A percentile compares a stretch with the other conserved stretches of the same genome.
Conservation (phyloP, 1,140 invertebrate species). For the Trichomalopsis sarcophagae region DNA sequence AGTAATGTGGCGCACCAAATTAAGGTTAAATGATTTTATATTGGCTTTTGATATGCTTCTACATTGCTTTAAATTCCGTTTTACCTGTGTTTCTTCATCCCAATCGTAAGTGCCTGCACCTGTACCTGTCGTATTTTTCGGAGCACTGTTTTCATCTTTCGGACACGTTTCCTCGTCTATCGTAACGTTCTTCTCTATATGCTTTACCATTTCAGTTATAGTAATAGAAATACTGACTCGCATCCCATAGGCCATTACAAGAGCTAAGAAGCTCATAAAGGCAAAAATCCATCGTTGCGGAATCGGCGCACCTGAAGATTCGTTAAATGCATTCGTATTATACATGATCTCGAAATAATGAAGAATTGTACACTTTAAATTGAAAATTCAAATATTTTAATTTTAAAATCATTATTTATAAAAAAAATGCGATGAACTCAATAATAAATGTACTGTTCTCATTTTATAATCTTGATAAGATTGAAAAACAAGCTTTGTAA, state of each 20-base stretch:
- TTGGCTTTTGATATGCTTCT: background rate
- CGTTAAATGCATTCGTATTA: background rate
- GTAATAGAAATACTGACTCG: constrained; percentile 91
- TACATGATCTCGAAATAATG: background rate
- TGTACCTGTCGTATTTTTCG: constrained; percentile 10
- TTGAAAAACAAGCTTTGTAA: no score
- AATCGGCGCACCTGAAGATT: constrained; percentile 77
- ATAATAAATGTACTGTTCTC: background rate
- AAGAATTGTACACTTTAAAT: background rate
- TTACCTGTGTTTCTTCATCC: constrained; percentile 44
- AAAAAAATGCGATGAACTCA: background rate
- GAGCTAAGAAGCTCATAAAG: constrained; percentile 89
- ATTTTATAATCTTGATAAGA: no score
- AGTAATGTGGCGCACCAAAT: background rate
- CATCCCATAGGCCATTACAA: constrained; percentile 92
- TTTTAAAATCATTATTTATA: background rate
- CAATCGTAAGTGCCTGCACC: constrained; percentile 20
- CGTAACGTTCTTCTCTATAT: constrained; percentile 52
- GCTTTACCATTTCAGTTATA: constrained; percentile 89
- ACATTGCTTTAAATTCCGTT: background rate
- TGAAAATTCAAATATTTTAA: background rate
- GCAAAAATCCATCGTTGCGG: constrained; percentile 86
- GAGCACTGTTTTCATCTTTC: background rate
- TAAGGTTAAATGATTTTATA: background rate
- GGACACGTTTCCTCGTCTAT: constrained; percentile 26